A percentile compares a stretch with the other conserved stretches of the same genome.
Conservation (phyloP, 1,140 invertebrate species). For the Mylabris phalerata region DNA sequence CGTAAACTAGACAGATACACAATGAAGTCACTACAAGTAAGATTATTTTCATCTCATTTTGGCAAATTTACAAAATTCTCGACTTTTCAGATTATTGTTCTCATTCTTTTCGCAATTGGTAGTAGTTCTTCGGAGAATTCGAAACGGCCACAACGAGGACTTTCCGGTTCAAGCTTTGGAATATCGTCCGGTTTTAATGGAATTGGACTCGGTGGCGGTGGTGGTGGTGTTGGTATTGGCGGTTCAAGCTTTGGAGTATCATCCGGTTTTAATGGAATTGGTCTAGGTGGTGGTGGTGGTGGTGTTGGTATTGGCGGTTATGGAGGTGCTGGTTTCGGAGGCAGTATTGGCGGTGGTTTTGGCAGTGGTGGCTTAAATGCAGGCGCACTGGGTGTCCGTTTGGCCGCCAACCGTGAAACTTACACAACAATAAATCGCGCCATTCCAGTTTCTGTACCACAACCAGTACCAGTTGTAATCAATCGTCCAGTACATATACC, state of each 20-base stretch:
- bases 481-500: slow-evolving; percentile 28
- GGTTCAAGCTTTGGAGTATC: not conserved
- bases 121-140: not conserved
- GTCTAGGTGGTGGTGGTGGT: slow-evolving; percentile 6
- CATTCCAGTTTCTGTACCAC: slow-evolving; percentile 27
- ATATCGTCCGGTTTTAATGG: not conserved
- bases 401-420: not conserved
- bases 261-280: not conserved
- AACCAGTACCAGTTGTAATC: slow-evolving; percentile 14
- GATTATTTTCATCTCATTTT: not conserved
- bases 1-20: no score
- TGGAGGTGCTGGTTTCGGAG: slow-evolving; percentile 1
- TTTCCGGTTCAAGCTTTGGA: not conserved
- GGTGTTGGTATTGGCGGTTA: not conserved
- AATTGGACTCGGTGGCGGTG: slow-evolving; percentile 1
- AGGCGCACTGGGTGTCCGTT: no score
- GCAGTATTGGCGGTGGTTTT: slow-evolving; percentile 3
- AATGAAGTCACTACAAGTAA: no score
- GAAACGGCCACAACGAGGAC: not conserved
- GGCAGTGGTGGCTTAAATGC: not conserved
- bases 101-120: slow-evolving; percentile 3
- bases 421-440: slow-evolving; percentile 41
- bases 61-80: not conserved
- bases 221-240: no score
- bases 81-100: not conserved